Evolutionary conservation across 2,888 invertebrate species (phyloP), one percentile per base, ranked within the genome.

Genomic region (Stenchaetothrips biformis): DNA sequence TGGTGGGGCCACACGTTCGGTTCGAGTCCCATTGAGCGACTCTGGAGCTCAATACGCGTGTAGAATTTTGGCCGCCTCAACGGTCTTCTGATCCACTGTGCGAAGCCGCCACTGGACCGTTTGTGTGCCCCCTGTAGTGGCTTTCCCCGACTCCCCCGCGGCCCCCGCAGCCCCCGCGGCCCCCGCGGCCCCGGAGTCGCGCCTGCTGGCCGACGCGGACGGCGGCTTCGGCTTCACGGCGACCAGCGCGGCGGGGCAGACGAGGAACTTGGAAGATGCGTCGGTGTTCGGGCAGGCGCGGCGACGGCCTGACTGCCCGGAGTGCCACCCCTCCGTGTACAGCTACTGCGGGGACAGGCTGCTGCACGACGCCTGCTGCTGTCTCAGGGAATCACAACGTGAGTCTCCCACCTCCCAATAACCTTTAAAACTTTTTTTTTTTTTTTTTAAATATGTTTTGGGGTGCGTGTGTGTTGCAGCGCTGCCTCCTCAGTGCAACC

Each of bases 321-420:
- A 92, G 48, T 94, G 94, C 84, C 94, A 94, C 85, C 91, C 92
- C 0, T 93, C 94, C 0, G 93, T 94, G 7, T 94, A 91, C 86
- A 90, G 92, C 83, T 94, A 94, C 86, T 94, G 94, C 85, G 91
- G 91, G 0, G 90, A 92, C 81, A 94, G 93, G 86, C 88, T 94
- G 81, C 88, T 91, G 7, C 94, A 94, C 84, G 94, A 94, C 85
- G 90, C 93, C 0, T 94, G 94, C 85, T 94, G 94, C 85, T 94
- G 94, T 83, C 89, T 85, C n/a, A 90, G 83, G 67, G 88, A 89
- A 84, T 87, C 88, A 7, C 87, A 88, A 79, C 88, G 89, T 89
- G 86, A 85, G 85, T 83, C 78, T 4, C 37, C 37, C 37, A 37
- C 37, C 37, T 37, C 37, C 37, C 37, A 1, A 37, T 4, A 37